phyloP scores from a whole-genome alignment of 1,140 invertebrate genomes.

The Hydropsyche tenuis region DNA sequence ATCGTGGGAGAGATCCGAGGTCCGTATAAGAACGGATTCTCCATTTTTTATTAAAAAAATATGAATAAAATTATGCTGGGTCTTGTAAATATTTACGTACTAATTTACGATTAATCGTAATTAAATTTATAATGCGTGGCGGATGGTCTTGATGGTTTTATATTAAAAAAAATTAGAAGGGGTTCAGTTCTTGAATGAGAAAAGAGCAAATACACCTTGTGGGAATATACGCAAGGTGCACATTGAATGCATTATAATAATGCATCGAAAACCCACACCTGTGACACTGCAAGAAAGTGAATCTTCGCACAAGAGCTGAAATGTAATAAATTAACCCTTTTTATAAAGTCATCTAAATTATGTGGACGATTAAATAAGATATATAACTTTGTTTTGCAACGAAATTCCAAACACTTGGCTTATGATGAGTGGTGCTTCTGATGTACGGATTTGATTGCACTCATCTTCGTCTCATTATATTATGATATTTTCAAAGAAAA shows the following conservation, averaged over 20 bases:
- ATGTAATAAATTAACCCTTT: too few relatives aligned
- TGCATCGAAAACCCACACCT: conserved; percentile 9
- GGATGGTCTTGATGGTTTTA: neutral
- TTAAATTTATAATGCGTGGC: neutral
- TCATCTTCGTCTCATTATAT: too few relatives aligned
- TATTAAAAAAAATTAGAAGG: conserved; percentile 17
- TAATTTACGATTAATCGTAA: too few relatives aligned
- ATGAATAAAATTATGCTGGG: neutral
- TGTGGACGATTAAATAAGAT: too few relatives aligned
- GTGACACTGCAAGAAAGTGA: conserved; percentile 25
- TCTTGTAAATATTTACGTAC: neutral
- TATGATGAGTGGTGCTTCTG: too few relatives aligned
- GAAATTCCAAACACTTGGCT: too few relatives aligned
- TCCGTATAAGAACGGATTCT: neutral
- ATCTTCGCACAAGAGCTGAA: neutral
- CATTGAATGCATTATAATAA: neutral
- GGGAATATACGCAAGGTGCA: conserved; percentile 38
- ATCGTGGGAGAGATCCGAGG: conserved; percentile 38
- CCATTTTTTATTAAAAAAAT: conserved; percentile 15
- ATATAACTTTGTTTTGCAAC: too few relatives aligned
- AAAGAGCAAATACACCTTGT: conserved; percentile 38
- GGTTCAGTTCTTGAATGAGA: conserved; percentile 22
- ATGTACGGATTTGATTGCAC: too few relatives aligned
- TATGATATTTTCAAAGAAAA: too few relatives aligned
- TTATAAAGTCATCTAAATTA: too few relatives aligned